A percentile compares a stretch with the other conserved stretches of the same genome.
Conservation (phyloP, 1,140 invertebrate species). For the Brachionus calyciflorus region DNA sequence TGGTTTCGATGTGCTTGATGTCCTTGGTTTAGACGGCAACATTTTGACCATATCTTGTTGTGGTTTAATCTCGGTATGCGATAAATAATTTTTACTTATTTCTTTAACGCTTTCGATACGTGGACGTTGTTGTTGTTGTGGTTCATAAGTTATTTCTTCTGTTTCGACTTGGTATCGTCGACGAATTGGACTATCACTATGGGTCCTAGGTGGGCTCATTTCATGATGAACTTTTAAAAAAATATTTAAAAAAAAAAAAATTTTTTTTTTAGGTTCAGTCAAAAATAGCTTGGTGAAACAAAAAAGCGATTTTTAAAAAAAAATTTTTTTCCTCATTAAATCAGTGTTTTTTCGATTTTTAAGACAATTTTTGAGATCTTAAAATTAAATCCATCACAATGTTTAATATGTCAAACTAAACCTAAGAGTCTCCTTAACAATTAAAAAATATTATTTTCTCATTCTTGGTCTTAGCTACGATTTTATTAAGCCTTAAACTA, state of each 20-base stretch:
- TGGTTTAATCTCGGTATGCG: conserved; percentile 16
- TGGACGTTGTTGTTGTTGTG: background rate
- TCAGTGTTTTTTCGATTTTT: too few relatives aligned
- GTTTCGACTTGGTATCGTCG: background rate
- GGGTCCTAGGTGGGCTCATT: conserved; percentile 34
- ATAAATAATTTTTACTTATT: background rate
- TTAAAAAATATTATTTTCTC: too few relatives aligned
- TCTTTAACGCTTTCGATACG: background rate
- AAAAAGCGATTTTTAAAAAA: too few relatives aligned
- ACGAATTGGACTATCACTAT: conserved; percentile 36
- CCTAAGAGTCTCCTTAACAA: too few relatives aligned
- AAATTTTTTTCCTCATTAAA: too few relatives aligned
- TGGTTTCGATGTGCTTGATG: conserved; percentile 27
- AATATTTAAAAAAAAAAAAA: conserved; percentile 2
- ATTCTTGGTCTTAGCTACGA: too few relatives aligned
- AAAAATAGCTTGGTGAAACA: too few relatives aligned
- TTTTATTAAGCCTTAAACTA: too few relatives aligned
- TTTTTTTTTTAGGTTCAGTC: background rate
- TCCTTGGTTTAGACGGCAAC: conserved; percentile 27
- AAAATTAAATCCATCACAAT: too few relatives aligned
- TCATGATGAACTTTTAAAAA: background rate
- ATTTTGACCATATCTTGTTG: conserved; percentile 26
- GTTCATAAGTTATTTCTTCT: background rate
- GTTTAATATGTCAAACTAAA: too few relatives aligned
- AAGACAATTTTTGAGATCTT: too few relatives aligned